Conservation (phyloP, 2,113 vertebrate genomes). For the Tichodroma muraria region DNA sequence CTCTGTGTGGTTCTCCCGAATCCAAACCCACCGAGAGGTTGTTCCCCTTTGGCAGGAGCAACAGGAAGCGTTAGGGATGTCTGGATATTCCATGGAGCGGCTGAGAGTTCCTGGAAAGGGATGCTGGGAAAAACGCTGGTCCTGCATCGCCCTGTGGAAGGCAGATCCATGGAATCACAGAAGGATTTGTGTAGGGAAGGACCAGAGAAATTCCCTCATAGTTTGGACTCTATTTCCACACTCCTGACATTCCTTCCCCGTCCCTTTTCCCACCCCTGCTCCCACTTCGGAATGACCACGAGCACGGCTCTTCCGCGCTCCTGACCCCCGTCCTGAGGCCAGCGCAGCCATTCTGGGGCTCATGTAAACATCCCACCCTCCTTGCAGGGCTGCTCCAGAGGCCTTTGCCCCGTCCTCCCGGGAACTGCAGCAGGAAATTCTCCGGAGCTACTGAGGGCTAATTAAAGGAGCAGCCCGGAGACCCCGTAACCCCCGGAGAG, state of each 20-base stretch:
- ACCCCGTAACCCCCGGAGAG: background rate
- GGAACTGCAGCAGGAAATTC: constrained; percentile 42
- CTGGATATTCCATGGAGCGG: background rate
- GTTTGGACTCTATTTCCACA: accelerated
- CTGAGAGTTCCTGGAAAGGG: background rate
- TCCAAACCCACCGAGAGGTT: accelerated
- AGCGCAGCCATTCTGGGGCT: background rate
- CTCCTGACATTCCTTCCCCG: accelerated
- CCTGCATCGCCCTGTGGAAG: accelerated
- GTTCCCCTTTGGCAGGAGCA: background rate
- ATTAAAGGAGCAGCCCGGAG: constrained; percentile 40
- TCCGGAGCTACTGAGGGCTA: background rate
- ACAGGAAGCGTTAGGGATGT: accelerated
- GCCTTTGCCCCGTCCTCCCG: background rate
- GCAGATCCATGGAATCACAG: background rate
- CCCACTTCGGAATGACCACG: background rate
- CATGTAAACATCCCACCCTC: background rate
- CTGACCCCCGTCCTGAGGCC: background rate
- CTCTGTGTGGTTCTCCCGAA: accelerated
- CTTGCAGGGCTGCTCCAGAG: background rate
- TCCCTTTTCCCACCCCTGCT: background rate
- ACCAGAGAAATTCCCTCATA: background rate
- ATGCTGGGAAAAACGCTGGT: accelerated
- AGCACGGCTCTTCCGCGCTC: background rate
- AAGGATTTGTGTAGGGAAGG: background rate